These are phyloP conservation scores for Desmophyllum pertusum DNA, from an alignment of 92 coral and sea anemone species.

Conservation along the genomic window DNA sequence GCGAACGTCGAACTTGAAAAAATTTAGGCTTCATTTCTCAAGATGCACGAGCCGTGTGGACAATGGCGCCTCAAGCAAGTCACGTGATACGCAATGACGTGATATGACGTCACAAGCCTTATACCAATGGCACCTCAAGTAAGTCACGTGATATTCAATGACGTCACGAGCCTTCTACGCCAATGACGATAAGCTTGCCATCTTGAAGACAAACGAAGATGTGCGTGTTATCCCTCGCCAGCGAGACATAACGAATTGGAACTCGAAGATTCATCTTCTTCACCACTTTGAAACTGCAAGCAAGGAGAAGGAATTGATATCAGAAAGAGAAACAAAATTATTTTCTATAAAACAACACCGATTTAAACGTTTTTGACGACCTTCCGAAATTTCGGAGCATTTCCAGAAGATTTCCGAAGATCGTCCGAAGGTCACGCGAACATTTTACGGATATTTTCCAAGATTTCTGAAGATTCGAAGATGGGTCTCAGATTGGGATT, in stretches of 20 bases:
- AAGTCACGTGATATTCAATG: not conserved
- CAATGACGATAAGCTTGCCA: conserved; percentile 88
- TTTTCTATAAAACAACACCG: not conserved
- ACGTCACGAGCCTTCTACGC: conserved; percentile 50
- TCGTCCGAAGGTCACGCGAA: not conserved
- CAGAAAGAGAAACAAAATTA: too few relatives aligned
- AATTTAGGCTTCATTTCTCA: too few relatives aligned
- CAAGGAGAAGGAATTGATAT: not conserved
- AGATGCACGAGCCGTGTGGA: too few relatives aligned
- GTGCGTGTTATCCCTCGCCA: conserved; percentile 86
- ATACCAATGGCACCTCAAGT: not conserved
- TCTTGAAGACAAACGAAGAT: conserved; percentile 84
- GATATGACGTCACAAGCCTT: not conserved
- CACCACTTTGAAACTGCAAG: conserved; percentile 70
- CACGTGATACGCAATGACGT: too few relatives aligned
- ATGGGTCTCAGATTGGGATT: too few relatives aligned
- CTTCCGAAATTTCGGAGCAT: too few relatives aligned
- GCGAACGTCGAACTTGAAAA: too few relatives aligned
- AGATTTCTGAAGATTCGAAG: too few relatives aligned
- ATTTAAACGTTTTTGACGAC: not conserved
- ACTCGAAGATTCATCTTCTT: conserved; percentile 78
- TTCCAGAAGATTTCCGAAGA: too few relatives aligned
- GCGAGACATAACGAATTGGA: conserved; percentile 71
- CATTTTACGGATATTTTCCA: not conserved
- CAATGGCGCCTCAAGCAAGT: not conserved